Conservation (phyloP, 2,888 invertebrate species). For the Cactoblastis cactorum region DNA sequence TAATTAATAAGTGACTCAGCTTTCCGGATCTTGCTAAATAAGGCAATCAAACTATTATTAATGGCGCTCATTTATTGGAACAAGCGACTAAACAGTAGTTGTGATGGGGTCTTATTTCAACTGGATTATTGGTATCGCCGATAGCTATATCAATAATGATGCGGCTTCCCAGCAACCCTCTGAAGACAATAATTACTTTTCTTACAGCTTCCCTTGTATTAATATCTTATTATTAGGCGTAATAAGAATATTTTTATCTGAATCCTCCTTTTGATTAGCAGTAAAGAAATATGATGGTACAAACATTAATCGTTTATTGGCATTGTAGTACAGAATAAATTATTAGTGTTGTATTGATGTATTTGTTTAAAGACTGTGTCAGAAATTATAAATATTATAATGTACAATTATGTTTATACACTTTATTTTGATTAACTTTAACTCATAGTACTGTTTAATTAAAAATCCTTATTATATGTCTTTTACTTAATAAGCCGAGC, state of each 20-base stretch:
- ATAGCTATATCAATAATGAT: constrained; percentile 8
- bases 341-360: too few species aligned
- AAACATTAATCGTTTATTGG: background rate
- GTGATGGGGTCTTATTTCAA: constrained; percentile 12
- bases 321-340: too few species aligned
- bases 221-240: constrained; percentile 10
- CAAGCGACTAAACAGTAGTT: constrained; percentile 11
- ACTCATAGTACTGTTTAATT: too few species aligned
- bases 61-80: constrained; percentile 6
- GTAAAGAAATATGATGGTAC: background rate
- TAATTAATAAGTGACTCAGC: background rate
- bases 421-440: too few species aligned
- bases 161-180: background rate
- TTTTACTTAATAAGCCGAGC: too few species aligned
- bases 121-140: constrained; percentile 11
- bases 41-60: constrained; percentile 13
- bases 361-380: too few species aligned
- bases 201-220: constrained; percentile 6
- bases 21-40: background rate
- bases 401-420: background rate
- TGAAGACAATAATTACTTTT: constrained; percentile 4
- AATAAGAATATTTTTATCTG: background rate
- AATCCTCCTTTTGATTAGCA: background rate
- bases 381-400: too few species aligned
- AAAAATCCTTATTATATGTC: too few species aligned